Base-by-base conservation (phyloP, 2,888 invertebrate genomes). In the Agrochola circellaris region DNA sequence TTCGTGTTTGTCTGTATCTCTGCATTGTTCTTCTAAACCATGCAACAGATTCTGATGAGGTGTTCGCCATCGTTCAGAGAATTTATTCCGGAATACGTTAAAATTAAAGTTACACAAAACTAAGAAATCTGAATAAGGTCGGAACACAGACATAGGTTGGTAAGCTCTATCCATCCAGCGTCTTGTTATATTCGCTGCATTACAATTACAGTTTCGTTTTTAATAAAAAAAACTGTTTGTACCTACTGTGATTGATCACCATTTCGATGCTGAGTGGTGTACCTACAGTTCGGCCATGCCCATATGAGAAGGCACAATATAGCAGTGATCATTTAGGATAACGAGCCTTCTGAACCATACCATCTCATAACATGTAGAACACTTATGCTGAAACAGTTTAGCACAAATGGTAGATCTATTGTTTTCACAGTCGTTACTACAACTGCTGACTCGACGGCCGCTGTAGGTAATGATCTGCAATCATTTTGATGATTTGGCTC, bases 401-500 rank as follows among this genome's bases (percentile, higher is more conserved):
- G 5, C 54, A 45, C 34, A 73, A 83, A 80, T 65, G 15, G n/a
- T 54, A 7, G 30, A 38, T 23, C 60, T 64, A 78, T 84, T 85
- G 85, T 84, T 51, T 72, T n/a, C 48, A 2, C 15, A 71, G 58
- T 61, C 64, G 38, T 74, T 69, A 75, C 61, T 48, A 17, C 58
- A 68, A 67, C 42, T 38, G 58, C 48, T 56, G 77, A 54, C 61
- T 54, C 70, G 54, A 45, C 62, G n/a, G 45, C 23, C 58, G 2
- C 17, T 34, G 30, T 85, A 42, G 3, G 13, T 42, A 84, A 84
- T 79, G 75, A 26, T 82, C 66, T 1, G 48, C 79, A 78, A 84
- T 84, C 61, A 85, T 70, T 71, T 71, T 73, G 75, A 85, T 79
- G 85, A 71, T 45, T 45, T 45, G 42, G 6, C 42, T 30, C 42